Conservation (phyloP, 2,113 vertebrate species). For the Arizona elegans region DNA sequence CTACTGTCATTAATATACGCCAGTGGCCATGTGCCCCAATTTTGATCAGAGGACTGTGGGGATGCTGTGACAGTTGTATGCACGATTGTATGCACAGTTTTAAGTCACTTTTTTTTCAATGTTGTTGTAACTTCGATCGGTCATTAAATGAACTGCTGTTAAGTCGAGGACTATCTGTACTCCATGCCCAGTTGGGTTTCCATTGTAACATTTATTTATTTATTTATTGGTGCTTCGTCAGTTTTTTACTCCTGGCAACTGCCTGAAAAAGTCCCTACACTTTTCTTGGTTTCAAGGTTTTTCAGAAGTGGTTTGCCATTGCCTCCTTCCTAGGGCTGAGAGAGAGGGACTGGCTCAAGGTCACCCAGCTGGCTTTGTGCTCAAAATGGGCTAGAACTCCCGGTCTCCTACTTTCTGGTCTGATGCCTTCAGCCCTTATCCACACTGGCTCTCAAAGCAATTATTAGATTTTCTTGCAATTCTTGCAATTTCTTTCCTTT, state of each 20-base stretch:
- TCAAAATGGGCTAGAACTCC: background rate
- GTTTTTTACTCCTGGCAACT: background rate
- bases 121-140: too few relatives aligned
- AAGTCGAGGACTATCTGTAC: too few relatives aligned
- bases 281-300: background rate
- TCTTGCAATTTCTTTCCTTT: background rate
- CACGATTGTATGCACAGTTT: too few relatives aligned
- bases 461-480: background rate
- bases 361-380: background rate
- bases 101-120: too few relatives aligned
- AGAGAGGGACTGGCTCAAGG: background rate
- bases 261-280: background rate
- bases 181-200: background rate
- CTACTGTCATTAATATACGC: too few relatives aligned
- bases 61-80: too few relatives aligned
- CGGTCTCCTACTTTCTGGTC: background rate
- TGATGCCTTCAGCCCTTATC: background rate
- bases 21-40: too few relatives aligned
- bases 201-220: background rate
- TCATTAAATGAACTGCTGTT: too few relatives aligned
- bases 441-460: background rate
- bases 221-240: background rate
- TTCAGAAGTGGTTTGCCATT: background rate
- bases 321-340: background rate
- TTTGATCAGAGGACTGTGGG: too few relatives aligned